Evolutionary conservation across 2,888 invertebrate species (phyloP).

Genomic region (Chalcis sispes): DNA sequence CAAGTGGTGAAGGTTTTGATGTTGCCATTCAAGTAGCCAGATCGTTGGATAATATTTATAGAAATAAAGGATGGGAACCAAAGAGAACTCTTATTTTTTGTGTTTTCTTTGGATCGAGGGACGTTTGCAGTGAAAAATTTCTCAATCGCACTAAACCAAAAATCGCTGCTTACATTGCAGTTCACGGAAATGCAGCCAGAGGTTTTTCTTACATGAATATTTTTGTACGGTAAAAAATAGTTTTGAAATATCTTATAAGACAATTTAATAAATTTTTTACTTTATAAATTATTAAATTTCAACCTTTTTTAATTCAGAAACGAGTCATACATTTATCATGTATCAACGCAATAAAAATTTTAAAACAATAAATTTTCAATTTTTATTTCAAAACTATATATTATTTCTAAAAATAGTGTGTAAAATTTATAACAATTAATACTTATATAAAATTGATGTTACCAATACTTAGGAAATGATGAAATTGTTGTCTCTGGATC

Average conservation of each 20-base stretch:
- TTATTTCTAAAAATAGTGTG: no score
- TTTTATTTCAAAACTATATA: background rate
- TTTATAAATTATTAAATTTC: background rate
- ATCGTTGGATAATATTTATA: conserved; percentile 63
- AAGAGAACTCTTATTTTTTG: conserved; percentile 70
- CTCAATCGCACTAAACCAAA: conserved; percentile 62
- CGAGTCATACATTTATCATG: background rate
- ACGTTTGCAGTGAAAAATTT: conserved; percentile 65
- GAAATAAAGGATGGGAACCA: conserved; percentile 67
- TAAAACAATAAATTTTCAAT: no score
- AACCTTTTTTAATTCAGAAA: background rate
- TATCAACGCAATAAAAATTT: background rate
- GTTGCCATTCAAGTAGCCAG: conserved; percentile 66
- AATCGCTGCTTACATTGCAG: conserved; percentile 67
- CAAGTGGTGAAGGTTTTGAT: conserved; percentile 65
- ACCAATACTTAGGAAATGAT: conserved; percentile 66
- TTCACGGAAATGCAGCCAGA: conserved; percentile 62
- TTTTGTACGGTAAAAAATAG: background rate
- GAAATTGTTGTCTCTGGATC: conserved; percentile 68
- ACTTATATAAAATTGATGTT: no score
- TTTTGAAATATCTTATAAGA: no score
- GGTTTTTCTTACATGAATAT: conserved; percentile 50
- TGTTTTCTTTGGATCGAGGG: conserved; percentile 63
- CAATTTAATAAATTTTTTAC: conserved; percentile 3
- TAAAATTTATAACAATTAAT: no score